Conservation (phyloP, 2,888 invertebrate genomes). For the Drosophila kuntzei region DNA sequence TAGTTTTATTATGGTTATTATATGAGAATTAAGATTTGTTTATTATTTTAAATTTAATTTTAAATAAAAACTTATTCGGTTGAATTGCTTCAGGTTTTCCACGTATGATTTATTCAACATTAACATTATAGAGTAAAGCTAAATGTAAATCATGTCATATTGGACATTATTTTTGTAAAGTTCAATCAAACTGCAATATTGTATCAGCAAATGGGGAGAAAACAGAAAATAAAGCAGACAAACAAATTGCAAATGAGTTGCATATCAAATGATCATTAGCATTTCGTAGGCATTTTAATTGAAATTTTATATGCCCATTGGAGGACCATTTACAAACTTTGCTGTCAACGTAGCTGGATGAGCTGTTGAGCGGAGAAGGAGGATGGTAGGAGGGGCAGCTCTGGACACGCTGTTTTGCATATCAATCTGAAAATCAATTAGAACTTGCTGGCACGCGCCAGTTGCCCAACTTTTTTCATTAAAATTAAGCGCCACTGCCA, state of each 20-base stretch:
- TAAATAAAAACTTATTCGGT: too few relatives aligned
- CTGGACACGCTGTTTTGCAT: slow-evolving; percentile 74
- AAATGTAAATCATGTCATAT: neutral
- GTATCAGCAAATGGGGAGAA: slow-evolving; percentile 1
- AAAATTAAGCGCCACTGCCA: slow-evolving; percentile 66
- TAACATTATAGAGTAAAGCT: neutral
- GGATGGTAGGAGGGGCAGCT: slow-evolving; percentile 12
- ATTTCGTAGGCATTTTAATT: slow-evolving; percentile 71
- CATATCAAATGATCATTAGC: slow-evolving; percentile 69
- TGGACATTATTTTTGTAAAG: neutral
- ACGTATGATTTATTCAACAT: too few relatives aligned
- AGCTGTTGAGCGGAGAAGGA: neutral
- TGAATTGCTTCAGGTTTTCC: too few relatives aligned
- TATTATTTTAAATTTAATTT: too few relatives aligned
- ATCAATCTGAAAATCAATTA: slow-evolving; percentile 82
- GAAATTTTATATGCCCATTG: slow-evolving; percentile 69
- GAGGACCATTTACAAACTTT: slow-evolving; percentile 39
- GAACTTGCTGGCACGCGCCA: slow-evolving; percentile 73
- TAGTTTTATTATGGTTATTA: too few relatives aligned
- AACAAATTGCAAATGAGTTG: slow-evolving; percentile 67
- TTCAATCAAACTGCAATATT: slow-evolving; percentile 29
- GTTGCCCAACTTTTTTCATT: slow-evolving; percentile 66
- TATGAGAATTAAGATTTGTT: too few relatives aligned
- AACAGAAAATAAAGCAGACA: slow-evolving; percentile 2
- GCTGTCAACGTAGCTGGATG: slow-evolving; percentile 57